Percentiles rank a stretch among this genome's conserved stretches.
Conservation (phyloP, 2,888 invertebrate species). For the Myopa tessellatipennis region DNA sequence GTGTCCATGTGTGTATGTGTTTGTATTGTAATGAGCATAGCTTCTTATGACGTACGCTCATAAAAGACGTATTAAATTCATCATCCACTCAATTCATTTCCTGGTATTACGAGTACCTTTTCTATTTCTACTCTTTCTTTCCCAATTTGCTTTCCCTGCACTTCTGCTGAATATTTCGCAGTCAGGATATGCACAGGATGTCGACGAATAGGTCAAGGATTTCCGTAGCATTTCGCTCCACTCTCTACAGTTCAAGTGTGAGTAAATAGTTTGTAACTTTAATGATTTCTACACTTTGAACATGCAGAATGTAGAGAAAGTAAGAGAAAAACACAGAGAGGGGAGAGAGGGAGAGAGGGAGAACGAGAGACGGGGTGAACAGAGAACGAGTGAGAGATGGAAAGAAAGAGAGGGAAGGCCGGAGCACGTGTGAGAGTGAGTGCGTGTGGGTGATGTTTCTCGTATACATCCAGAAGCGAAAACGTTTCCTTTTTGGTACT, state of each 20-base stretch:
- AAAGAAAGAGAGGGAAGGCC: background rate
- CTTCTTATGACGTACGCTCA: background rate
- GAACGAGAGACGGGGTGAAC: too few species aligned
- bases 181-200: slow-evolving; percentile 13
- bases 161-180: background rate
- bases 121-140: background rate
- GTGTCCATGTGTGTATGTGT: background rate
- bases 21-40: background rate
- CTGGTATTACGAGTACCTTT: background rate
- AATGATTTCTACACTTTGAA: too few species aligned
- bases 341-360: too few species aligned
- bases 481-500: too few species aligned
- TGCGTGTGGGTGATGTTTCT: too few species aligned
- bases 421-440: background rate
- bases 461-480: too few species aligned
- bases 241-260: background rate
- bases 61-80: too few species aligned
- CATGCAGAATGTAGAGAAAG: background rate
- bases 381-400: background rate
- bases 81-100: too few species aligned
- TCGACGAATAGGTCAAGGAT: slow-evolving; percentile 21
- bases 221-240: slow-evolving; percentile 4
- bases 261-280: slow-evolving; percentile 5
- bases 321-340: background rate
- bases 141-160: slow-evolving; percentile 1